Conservation (phyloP, 2,888 invertebrate species). For the Epirrhoe tristata region DNA sequence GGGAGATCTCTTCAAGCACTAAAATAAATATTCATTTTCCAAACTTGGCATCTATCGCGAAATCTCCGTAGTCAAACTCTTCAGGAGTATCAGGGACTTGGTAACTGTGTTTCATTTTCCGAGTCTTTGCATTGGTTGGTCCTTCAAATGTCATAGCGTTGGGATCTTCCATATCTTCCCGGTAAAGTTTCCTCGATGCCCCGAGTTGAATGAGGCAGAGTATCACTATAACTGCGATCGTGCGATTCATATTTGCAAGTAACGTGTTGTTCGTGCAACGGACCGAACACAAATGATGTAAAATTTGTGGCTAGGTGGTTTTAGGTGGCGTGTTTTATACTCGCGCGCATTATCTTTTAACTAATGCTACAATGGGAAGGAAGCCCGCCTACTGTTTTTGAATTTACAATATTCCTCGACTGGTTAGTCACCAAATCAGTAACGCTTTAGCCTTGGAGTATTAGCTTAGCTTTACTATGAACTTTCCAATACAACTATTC, state of each 20-base stretch:
- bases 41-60: conserved; percentile 45
- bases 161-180: conserved; percentile 53
- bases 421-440: conserved; percentile 29
- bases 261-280: conserved; percentile 28
- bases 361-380: conserved; percentile 18
- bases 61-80: conserved; percentile 49
- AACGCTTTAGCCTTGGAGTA: no score
- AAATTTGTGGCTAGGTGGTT: no score
- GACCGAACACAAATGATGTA: conserved; percentile 39
- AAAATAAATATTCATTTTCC: conserved; percentile 30
- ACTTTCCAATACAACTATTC: not conserved
- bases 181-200: conserved; percentile 49
- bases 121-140: conserved; percentile 61
- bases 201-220: conserved; percentile 34
- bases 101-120: conserved; percentile 10
- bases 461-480: conserved; percentile 6
- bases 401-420: conserved; percentile 29
- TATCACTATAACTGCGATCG: conserved; percentile 25
- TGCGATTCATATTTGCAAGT: conserved; percentile 29
- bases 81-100: conserved; percentile 33
- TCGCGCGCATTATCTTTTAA: conserved; percentile 18
- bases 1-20: not conserved
- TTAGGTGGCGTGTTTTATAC: conserved; percentile 33
- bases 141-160: conserved; percentile 65
- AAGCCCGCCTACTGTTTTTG: conserved; percentile 19